These are phyloP conservation scores for Aegotheles bennettii DNA, from an alignment of 2,113 vertebrate species.

Conservation along the genomic window DNA sequence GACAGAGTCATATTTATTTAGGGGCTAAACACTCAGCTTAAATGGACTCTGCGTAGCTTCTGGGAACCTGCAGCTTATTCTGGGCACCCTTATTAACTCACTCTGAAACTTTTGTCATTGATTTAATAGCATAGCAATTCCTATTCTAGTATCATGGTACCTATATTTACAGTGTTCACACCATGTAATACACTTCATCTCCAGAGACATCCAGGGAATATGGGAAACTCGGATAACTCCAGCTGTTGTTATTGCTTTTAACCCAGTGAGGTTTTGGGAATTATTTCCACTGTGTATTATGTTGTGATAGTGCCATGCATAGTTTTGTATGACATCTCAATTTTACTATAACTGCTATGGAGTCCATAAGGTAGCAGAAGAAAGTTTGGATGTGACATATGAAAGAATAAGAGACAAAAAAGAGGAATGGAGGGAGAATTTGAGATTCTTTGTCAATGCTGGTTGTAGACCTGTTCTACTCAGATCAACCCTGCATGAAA, in stretches of 20 bases:
- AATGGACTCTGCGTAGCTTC: not conserved
- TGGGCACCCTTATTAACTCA: not conserved
- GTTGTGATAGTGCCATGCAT: not conserved
- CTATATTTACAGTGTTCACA: not conserved
- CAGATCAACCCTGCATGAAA: not conserved
- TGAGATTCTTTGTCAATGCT: not conserved
- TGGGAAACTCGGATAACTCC: not conserved
- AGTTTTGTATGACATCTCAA: not conserved
- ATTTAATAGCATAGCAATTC: not conserved
- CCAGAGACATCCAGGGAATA: not conserved
- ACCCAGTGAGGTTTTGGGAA: not conserved
- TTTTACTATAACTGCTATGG: not conserved
- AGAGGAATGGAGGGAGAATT: not conserved
- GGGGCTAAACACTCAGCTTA: not conserved
- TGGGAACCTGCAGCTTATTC: not conserved
- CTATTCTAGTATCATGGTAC: not conserved
- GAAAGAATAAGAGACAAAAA: not conserved
- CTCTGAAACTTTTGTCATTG: not conserved
- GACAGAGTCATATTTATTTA: not conserved
- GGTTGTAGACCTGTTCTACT: not conserved
- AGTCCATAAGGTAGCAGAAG: not conserved
- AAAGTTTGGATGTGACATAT: not conserved
- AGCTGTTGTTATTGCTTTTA: constrained; percentile 3
- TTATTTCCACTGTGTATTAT: not conserved
- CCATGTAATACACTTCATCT: not conserved